Base-by-base conservation (phyloP, 2,113 vertebrate species). In the Heterocephalus glaber region DNA sequence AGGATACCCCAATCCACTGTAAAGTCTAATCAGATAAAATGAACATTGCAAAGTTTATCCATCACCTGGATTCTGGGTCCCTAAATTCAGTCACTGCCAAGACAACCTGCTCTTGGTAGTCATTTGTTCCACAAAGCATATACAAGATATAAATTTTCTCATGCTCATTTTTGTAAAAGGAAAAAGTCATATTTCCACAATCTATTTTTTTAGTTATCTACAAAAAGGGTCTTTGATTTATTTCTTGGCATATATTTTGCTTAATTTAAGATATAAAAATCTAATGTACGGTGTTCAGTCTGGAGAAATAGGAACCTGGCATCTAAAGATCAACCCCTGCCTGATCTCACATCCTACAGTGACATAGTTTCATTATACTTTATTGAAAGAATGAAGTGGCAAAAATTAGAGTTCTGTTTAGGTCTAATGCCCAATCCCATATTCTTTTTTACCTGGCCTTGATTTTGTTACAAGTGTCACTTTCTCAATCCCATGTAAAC, bases 321-420 rank as follows among this genome's bases (percentile, higher is more conserved):
- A 84, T 77, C 13, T 89, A 41, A 68, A 76, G 79, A 92, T 30
- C 85, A 88, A 56, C 20, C 61, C 24, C 33, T 30, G 19, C 24
- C 17, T 8, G 0, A 8, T 7, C 2, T 13, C 30, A 80, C 47
- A 63, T 47, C 30, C 79, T n/a, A 88, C 17, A 89, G 49, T 58
- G 14, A 92, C 41, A 16, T 77, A 60, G 26, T 60, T 28, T 89
- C 60, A 58, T 74, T 89, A 28, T 65, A 76, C 76, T 35, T 72
- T n/a, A 91, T 2, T 86, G 60, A 87, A 52, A 52, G 54, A 89
- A 80, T 54, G 17, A 76, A 68, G 8, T 47, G 26, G 81, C 41
- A 86, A 95, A 89, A 95, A 76, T 68, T 63, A n/a, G 90, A 90
- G 82, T 20, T 86, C 81, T 90, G 66, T 93, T 83, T 90, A 87